phyloP scores from a whole-genome alignment of 2,888 invertebrate species.

The Trachelus iudaicus region DNA sequence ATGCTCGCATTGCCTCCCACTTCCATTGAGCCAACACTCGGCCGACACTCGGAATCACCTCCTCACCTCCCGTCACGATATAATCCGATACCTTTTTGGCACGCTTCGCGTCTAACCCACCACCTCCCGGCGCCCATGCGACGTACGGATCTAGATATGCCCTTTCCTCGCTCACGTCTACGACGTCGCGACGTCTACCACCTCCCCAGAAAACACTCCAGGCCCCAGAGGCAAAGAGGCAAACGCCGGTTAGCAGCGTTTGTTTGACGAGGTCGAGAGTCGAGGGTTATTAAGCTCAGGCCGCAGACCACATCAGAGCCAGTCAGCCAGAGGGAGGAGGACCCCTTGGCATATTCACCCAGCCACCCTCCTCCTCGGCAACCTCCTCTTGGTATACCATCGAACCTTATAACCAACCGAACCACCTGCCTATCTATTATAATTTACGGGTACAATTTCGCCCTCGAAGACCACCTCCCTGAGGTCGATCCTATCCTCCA shows the following conservation, averaged over 20 bases:
- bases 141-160: neutral
- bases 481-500: neutral
- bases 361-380: slow-evolving; percentile 17
- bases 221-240: slow-evolving; percentile 38
- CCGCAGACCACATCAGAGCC: slow-evolving; percentile 64
- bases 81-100: slow-evolving; percentile 40
- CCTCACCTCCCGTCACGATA: slow-evolving; percentile 35
- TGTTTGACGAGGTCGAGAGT: slow-evolving; percentile 62
- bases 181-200: slow-evolving; percentile 3
- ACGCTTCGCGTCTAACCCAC: neutral
- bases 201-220: neutral
- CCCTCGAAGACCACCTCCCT: neutral
- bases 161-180: neutral
- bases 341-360: slow-evolving; percentile 52
- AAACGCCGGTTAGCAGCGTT: slow-evolving; percentile 53
- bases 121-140: neutral
- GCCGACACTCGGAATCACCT: slow-evolving; percentile 27
- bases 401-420: neutral
- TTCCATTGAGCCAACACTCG: slow-evolving; percentile 31
- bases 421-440: neutral
- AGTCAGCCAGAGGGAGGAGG: slow-evolving; percentile 41
- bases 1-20: slow-evolving; percentile 51
- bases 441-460: neutral
- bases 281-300: slow-evolving; percentile 61
- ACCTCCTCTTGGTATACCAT: neutral